These are phyloP conservation scores for Drosophila biarmipes DNA, from an alignment of 1,140 invertebrate species.

Conservation along the genomic window DNA sequence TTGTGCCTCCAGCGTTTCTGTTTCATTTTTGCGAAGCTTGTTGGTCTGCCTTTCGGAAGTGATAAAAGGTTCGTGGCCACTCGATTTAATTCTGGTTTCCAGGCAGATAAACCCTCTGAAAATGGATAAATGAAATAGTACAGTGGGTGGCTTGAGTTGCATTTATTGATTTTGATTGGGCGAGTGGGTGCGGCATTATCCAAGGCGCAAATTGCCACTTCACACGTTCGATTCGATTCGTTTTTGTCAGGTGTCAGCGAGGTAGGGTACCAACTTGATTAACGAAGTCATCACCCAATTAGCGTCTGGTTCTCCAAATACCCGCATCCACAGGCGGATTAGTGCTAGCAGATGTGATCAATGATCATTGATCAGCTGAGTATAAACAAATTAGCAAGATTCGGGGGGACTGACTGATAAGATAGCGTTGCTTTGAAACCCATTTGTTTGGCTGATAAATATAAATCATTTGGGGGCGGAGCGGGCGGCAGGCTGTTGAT, in stretches of 20 bases:
- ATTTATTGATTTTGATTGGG: constrained; percentile 52
- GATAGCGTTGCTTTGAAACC: neutral
- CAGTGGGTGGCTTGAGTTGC: constrained; percentile 18
- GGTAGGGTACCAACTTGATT: constrained; percentile 3
- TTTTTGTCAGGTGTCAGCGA: neutral
- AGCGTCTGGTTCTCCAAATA: constrained; percentile 24
- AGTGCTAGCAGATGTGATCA: neutral
- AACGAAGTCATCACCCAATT: constrained; percentile 23
- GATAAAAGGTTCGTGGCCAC: constrained; percentile 5
- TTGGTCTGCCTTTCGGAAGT: constrained; percentile 9
- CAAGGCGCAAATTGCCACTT: constrained; percentile 23
- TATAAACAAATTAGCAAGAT: constrained; percentile 32
- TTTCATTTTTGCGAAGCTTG: constrained; percentile 62
- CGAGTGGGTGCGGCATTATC: constrained; percentile 33
- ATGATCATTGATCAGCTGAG: neutral
- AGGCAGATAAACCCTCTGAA: constrained; percentile 19
- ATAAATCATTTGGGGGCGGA: constrained; percentile 5
- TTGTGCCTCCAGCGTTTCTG: constrained; percentile 71
- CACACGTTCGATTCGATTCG: constrained; percentile 16
- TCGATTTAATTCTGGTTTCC: constrained; percentile 5
- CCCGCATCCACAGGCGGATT: constrained; percentile 32
- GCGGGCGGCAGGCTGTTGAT: constrained; percentile 15
- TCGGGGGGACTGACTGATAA: constrained; percentile 28
- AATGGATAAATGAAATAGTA: neutral
- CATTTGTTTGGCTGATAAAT: constrained; percentile 30